Evolutionary conservation across 2,888 invertebrate species (phyloP), one percentile per base, ranked within the genome.

Genomic region (Augiades crinisus): DNA sequence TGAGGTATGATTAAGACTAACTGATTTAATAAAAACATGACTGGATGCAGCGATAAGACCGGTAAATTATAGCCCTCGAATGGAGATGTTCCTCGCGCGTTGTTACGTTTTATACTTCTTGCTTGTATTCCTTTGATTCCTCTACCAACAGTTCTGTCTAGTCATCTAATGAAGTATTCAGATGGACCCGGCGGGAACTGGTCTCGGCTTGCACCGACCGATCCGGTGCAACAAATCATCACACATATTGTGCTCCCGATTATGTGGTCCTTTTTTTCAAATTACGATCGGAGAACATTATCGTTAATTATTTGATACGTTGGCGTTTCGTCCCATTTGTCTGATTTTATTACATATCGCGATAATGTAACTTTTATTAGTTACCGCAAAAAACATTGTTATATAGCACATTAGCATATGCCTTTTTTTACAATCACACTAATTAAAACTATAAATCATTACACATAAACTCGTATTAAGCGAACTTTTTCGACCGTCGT

Each of bases 111-210:
- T 67, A 67, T 78, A 77, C 71, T 76, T 63, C 53, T 55, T 59
- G 21, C 53, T 36, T 49, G 19, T 17, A 24, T 67, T 70, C 66
- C 68, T 70, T 65, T 62, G 62, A 58, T 61, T 59, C 66, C 62
- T 70, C 76, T 76, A 78, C 80, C 75, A 77, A 64, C 67, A 67
- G 65, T 77, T 75, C 62, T 68, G 83, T 75, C 70, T 61, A 81
- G 81, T 86, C 86, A 86, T 77, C 81, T 87, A 81, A 87, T 87
- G 82, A 86, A 85, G 82, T 81, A 85, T 86, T 85, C 79, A 83
- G 65, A 62, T 67, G 65, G 67, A 67, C 57, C 54, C 65, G 52
- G 50, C 54, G 60, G 61, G 67, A 60, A 63, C 63, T 61, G 54
- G 60, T 36, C 56, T 65, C 64, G 64, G 64, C 65, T 43, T 6